These are phyloP conservation scores for Proisotoma minuta DNA, from an alignment of 2,888 invertebrate species.

Conservation along the genomic window DNA sequence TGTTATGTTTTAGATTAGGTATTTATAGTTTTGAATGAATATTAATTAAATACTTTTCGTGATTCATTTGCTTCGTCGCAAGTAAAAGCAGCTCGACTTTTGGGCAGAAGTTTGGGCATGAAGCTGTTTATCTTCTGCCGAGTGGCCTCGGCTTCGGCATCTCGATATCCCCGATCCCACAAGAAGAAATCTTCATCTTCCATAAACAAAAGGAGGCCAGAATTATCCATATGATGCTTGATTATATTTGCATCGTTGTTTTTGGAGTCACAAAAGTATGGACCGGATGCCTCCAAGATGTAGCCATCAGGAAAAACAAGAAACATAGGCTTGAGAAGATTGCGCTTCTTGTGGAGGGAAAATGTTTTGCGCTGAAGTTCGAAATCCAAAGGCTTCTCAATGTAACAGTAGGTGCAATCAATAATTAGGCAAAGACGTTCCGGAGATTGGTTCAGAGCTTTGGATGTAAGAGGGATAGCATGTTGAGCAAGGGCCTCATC, in stretches of 20 bases:
- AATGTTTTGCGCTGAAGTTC: not conserved
- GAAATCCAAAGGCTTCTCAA: not conserved
- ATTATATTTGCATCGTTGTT: constrained; percentile 1
- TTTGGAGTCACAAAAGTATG: not conserved
- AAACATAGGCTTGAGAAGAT: not conserved
- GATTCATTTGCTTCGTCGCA: not conserved
- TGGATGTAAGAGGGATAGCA: not conserved
- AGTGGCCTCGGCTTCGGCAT: not conserved
- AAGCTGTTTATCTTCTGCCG: not conserved
- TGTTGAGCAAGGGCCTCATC: not conserved
- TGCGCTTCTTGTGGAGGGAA: not conserved
- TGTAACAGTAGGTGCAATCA: not conserved
- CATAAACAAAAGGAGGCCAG: not conserved
- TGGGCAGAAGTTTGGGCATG: not conserved
- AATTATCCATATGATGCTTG: not conserved
- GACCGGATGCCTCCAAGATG: not conserved
- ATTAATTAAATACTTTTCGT: not conserved
- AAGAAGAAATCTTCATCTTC: not conserved
- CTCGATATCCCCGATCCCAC: not conserved
- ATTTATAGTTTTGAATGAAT: not conserved
- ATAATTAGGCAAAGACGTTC: not conserved
- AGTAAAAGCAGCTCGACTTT: not conserved
- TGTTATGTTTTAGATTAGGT: not conserved
- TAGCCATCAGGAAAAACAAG: not conserved
- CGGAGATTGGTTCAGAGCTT: not conserved